Base-by-base conservation (phyloP, 2,888 invertebrate species). In the Anthoptus insignis region DNA sequence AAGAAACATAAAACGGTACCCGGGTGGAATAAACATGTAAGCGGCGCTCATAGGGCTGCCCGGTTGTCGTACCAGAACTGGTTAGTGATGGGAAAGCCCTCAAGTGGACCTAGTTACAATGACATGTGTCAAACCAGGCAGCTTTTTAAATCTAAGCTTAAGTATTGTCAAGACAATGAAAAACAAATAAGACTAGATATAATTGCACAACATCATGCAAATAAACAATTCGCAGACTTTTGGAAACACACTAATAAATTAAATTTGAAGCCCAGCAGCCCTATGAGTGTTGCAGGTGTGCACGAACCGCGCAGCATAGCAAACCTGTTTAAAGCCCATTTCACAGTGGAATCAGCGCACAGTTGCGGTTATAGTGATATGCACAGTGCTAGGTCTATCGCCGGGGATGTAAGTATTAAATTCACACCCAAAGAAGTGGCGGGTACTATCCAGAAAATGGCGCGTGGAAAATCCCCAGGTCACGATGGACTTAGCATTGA, bases 1-100 rank as follows among this genome's bases (percentile, higher is more conserved):
- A 52, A 27, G 32, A 59, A 52, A 24, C 9, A 11, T 16, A 59
- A n/a, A 27, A 14, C 24, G 19, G 57, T 57, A 45, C 42, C 57
- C 4, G 57, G 57, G n/a, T 45, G 57, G 57, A 57, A 57, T 27
- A 57, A 29, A 13, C n/a, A 57, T 29, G 57, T 57, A n/a, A 57
- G 57, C 45, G 57, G 42, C 45, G 57, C 57, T 24, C 37, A 57
- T 34, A 57, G 45, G 57, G 11, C 11, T n/a, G 57, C 57, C 7
- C 22, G 47, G 22, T 47, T 47, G 22, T 1, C 47, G 1, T 47
- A 47, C 22, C 9, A 22, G 22, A 47, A 47, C 9, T 47, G 47
- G 47, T 3, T 22, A 22, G 3, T 22, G 22, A 6, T 22, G 22
- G 47, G 47, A n/a, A 47, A 22, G 47, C 47, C 47, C 47, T 22